Evolutionary conservation across 2,797 vertebrate genomes (phyloP), one percentile per base, ranked within the genome.

Genomic region (Melanotaenia maccullochi): DNA sequence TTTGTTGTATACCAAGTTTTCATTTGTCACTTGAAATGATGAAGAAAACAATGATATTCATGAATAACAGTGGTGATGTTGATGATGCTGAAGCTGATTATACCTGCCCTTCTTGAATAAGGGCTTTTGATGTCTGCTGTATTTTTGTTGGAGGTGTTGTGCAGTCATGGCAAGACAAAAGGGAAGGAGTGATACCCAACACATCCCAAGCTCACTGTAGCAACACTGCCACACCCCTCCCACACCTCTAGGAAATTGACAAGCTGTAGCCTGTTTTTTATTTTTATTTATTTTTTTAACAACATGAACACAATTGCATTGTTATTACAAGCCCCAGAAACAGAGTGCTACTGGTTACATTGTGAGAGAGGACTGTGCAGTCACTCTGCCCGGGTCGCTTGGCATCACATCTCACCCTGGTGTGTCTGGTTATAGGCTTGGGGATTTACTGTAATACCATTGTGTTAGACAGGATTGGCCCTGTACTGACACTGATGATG

Each of bases 91-190:
- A 91, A 80, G 79, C 87, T 85, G 88, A 91, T 90, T 90, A 87
- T 89, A 89, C 78, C 87, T 73, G 92, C 93, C 92, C 94, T 95
- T 94, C 93, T 95, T 93, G 90, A 94, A 94, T 73, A 93, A 94
- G 94, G 94, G 94, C 90, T 86, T 90, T 93, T 91, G 89, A 94
- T 93, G 92, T 92, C 90, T 77, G 82, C 85, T 92, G 84, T 94
- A 88, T 94, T 93, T 92, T 91, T 92, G 91, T 89, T 88, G 86
- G 86, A 87, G 89, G 81, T 63, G 83, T 73, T 2, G 82, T 83
- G 85, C 71, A 89, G 89, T 88, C 70, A 72, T 83, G 81, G 86
- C 84, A 85, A 86, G 86, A 82, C 81, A 82, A 85, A 59, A 86
- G 73, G 78, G 68, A 83, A 81, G 86, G 83, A 92, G 77, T 89